These are phyloP conservation scores for Phocoena phocoena DNA, from an alignment of 2,113 vertebrate species.

Conservation along the genomic window DNA sequence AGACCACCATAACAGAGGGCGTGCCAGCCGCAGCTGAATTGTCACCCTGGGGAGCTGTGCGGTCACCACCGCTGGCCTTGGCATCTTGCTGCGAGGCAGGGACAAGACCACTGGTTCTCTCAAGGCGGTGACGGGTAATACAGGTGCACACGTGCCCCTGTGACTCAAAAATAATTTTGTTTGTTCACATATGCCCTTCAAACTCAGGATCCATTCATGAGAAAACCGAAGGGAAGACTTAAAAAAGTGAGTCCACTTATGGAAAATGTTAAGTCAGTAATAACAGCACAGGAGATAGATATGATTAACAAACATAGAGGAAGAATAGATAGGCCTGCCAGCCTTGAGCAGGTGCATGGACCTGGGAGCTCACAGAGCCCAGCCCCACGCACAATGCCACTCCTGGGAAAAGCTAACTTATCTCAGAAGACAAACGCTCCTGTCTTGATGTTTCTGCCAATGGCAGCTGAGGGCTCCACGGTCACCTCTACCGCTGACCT, in stretches of 20 bases:
- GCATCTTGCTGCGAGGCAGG: not conserved
- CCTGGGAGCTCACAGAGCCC: not conserved
- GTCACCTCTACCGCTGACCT: not conserved
- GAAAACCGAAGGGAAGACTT: not conserved
- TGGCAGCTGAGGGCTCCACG: not conserved
- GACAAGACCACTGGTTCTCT: not conserved
- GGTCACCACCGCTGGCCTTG: fast-evolving
- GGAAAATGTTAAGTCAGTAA: not conserved
- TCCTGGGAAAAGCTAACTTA: too few relatives aligned
- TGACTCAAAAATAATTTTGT: not conserved
- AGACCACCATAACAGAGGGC: not conserved
- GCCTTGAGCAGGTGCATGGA: not conserved
- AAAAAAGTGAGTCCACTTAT: not conserved
- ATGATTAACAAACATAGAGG: not conserved
- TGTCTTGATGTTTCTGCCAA: not conserved
- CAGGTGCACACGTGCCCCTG: fast-evolving
- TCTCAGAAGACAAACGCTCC: not conserved
- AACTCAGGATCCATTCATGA: not conserved
- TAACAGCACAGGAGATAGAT: fast-evolving
- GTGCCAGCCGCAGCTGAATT: not conserved
- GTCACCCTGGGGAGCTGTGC: not conserved
- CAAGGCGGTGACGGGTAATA: not conserved
- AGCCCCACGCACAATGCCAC: fast-evolving
- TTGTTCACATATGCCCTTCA: fast-evolving
- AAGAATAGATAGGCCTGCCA: too few relatives aligned